Evolutionary conservation across 2,797 vertebrate genomes (phyloP), one percentile per base, ranked within the genome.

Genomic region (Syndactyla subalaris): DNA sequence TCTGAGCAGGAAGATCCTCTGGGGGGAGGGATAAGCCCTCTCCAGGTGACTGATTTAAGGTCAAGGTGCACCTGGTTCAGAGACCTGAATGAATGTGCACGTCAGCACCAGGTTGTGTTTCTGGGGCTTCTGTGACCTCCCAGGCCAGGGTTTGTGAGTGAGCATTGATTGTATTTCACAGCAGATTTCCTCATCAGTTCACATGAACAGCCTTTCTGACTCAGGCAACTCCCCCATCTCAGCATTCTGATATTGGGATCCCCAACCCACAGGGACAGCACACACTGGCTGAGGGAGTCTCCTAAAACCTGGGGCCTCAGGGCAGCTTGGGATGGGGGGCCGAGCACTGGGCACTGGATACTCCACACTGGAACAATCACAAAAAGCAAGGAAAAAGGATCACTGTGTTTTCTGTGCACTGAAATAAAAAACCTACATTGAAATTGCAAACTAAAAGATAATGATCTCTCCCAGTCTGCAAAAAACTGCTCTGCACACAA

Each of bases 131-230:
- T 58, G 52, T 29, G 9, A 22, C 48, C 57, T 43, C 32, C 52
- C 75, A 23, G 54, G 61, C 59, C 63, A 11, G 49, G 62, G 34
- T 55, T 26, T 66, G 30, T 30, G 84, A 55, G 32, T 30, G 78
- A 94, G 68, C 89, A 43, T 16, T 77, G 91, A 43, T 43, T 48
- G 74, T 57, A 71, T 61, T 77, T 70, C 84, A 79, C 89, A 76
- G 88, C 77, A 90, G 84, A 55, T 76, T 91, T 90, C 51, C 84
- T 29, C 86, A 72, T 10, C 81, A 59, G 76, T 54, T 76, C 87
- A 38, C 78, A 82, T 27, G 45, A 58, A 77, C 46, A 85, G 38
- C 48, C 39, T 27, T 73, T 62, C 68, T 39, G n/a, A 2, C 51
- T 51, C 68, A 15, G 74, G 59, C 63, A 89, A 79, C n/a, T 5